phyloP scores from a whole-genome alignment of 2,113 vertebrate genomes.

The Trichomycterus rosablanca region DNA sequence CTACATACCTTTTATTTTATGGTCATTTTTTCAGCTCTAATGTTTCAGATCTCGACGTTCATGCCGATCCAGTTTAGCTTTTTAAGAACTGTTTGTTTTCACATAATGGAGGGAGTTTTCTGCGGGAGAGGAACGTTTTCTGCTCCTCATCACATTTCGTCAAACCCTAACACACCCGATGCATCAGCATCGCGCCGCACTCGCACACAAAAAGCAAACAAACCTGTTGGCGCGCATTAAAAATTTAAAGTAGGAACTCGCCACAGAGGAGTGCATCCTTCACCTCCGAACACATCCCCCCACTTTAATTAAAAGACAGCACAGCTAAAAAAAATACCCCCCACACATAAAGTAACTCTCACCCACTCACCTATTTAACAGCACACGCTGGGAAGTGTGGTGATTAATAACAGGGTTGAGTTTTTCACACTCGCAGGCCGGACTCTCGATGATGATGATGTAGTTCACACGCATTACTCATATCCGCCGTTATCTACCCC shows the following conservation, averaged over 20 bases:
- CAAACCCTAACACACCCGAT: slow-evolving; percentile 10
- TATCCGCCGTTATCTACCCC: slow-evolving; percentile 86
- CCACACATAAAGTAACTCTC: slow-evolving; percentile 2
- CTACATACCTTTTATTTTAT: too few relatives aligned
- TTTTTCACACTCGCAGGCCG: slow-evolving; percentile 45
- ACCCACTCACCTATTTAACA: background rate
- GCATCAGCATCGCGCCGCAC: slow-evolving; percentile 2
- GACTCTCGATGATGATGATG: slow-evolving; percentile 55
- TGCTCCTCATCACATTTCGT: background rate
- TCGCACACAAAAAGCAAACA: slow-evolving; percentile 23
- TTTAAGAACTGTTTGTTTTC: too few relatives aligned
- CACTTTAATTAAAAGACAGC: slow-evolving; percentile 50
- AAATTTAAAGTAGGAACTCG: slow-evolving; percentile 38
- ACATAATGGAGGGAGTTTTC: too few relatives aligned
- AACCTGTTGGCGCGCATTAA: slow-evolving; percentile 39
- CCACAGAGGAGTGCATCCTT: slow-evolving; percentile 42
- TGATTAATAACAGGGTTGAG: slow-evolving; percentile 61
- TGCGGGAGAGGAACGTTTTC: background rate
- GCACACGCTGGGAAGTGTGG: slow-evolving; percentile 20
- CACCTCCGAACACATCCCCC: slow-evolving; percentile 30
- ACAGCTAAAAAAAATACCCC: slow-evolving; percentile 34
- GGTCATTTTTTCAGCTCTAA: too few relatives aligned
- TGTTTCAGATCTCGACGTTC: too few relatives aligned
- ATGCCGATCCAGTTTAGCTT: too few relatives aligned
- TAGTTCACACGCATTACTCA: slow-evolving; percentile 80